Base-by-base conservation (phyloP, 2,888 invertebrate species). In the Xanthia icteritia region DNA sequence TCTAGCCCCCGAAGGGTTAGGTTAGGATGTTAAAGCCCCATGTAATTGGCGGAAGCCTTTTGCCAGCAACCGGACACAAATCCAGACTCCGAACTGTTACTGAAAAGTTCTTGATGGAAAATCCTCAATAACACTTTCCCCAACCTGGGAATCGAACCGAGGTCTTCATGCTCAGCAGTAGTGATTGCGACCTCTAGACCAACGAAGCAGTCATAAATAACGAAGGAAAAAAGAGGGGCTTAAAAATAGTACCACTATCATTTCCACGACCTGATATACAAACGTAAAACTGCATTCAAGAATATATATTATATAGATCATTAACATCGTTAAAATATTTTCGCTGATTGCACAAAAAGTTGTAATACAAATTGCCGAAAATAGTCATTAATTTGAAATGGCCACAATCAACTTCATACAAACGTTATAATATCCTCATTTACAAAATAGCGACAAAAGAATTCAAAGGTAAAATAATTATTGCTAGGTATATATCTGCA, bases 401-500 rank as follows among this genome's bases (percentile, higher is more conserved):
- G 8, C 27, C 9, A 13, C 51, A 17, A 74, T 65, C 2, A 45
- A 56, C 42, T 17, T 39, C 11, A 54, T 42, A 64, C 20, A 60
- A 36, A 64, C 6, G n/a, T 67, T 58, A 72, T n/a, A 65, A 84
- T 56, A 66, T 81, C 70, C 68, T 80, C 74, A 42, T 73, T 73
- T 67, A 68, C 72, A 60, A 84, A 77, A 64, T 56, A 42, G 39
- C 76, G 39, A 15, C 76, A 58, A 71, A 80, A 87, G 70, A 77
- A 79, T 85, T 83, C 65, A 70, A 75, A 82, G 39, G 85, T 80
- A 87, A 77, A 81, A 86, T 76, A 79, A 75, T 79, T 70, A 80
- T 81, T 76, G 73, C 76, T 77, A 65, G 65, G 83, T 86, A 89
- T 79, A 79, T 65, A 80, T 82, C 89, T 89, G 79, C 85, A 89